Conservation (phyloP, 2,113 vertebrate species). For the Hydrochoerus hydrochaeris region DNA sequence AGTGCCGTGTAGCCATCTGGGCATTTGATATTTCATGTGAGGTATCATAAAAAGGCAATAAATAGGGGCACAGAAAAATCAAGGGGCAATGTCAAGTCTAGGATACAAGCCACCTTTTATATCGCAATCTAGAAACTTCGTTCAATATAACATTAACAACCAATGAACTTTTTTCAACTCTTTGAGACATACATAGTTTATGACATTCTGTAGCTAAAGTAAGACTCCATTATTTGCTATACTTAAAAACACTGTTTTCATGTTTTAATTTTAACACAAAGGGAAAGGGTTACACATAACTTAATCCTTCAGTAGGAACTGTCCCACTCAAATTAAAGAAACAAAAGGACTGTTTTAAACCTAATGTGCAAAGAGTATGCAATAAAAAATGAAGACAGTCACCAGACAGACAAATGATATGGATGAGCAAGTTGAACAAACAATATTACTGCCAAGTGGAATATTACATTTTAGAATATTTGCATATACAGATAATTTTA, state of each 20-base stretch:
- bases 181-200: not conserved
- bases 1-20: not conserved
- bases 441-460: slow-evolving; percentile 73
- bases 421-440: slow-evolving; percentile 51
- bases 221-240: not conserved
- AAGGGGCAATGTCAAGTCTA: not conserved
- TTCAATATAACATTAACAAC: not conserved
- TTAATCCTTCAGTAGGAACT: not conserved
- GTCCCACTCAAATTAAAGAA: not conserved
- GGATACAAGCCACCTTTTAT: not conserved
- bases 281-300: not conserved
- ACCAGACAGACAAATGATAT: slow-evolving; percentile 37
- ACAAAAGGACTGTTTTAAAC: slow-evolving; percentile 2
- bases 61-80: not conserved
- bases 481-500: slow-evolving; percentile 1
- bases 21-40: not conserved
- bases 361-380: not conserved
- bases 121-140: not conserved
- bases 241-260: slow-evolving; percentile 4
- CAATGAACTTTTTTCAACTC: not conserved
- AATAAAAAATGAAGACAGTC: slow-evolving; percentile 32
- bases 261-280: not conserved
- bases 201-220: not conserved
- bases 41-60: slow-evolving; percentile 1
- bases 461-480: slow-evolving; percentile 72